Conservation (phyloP, 2,888 invertebrate genomes). For the Sympetrum striolatum region DNA sequence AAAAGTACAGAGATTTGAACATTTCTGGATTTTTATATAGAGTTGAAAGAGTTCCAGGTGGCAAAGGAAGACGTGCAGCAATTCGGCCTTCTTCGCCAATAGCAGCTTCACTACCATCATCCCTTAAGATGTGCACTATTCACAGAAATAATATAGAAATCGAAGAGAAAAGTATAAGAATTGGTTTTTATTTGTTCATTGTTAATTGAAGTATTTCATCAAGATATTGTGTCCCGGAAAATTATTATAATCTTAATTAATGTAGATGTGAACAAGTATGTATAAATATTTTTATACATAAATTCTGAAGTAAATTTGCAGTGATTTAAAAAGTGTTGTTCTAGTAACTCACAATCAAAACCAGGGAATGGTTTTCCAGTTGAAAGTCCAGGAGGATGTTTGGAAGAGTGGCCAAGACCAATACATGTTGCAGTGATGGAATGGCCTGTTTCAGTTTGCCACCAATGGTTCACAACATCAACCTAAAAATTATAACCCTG, state of each 20-base stretch:
- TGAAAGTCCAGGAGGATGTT: slow-evolving; percentile 74
- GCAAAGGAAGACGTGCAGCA: slow-evolving; percentile 82
- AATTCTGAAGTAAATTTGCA: too few species aligned
- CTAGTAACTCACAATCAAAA: slow-evolving; percentile 72
- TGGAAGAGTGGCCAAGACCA: slow-evolving; percentile 73
- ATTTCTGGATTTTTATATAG: slow-evolving; percentile 81
- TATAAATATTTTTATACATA: too few species aligned
- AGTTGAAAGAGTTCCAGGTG: slow-evolving; percentile 86
- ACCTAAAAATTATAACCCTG: slow-evolving; percentile 54
- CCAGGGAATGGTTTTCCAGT: slow-evolving; percentile 90
- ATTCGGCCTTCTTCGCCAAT: slow-evolving; percentile 82
- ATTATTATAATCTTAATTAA: too few species aligned
- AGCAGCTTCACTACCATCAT: slow-evolving; percentile 74
- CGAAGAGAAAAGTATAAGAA: too few species aligned
- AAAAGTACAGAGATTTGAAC: slow-evolving; percentile 83
- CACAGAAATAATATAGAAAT: slow-evolving; percentile 45
- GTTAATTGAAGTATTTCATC: too few species aligned
- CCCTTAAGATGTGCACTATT: slow-evolving; percentile 70
- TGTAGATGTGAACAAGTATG: too few species aligned
- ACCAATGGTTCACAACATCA: slow-evolving; percentile 91
- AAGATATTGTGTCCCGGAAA: too few species aligned
- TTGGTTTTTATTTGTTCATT: too few species aligned
- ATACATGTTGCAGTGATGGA: slow-evolving; percentile 85
- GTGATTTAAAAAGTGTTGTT: neutral
- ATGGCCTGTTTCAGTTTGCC: slow-evolving; percentile 96